phyloP scores from a whole-genome alignment of 2,888 invertebrate genomes.

The Diachrysia chrysitis region DNA sequence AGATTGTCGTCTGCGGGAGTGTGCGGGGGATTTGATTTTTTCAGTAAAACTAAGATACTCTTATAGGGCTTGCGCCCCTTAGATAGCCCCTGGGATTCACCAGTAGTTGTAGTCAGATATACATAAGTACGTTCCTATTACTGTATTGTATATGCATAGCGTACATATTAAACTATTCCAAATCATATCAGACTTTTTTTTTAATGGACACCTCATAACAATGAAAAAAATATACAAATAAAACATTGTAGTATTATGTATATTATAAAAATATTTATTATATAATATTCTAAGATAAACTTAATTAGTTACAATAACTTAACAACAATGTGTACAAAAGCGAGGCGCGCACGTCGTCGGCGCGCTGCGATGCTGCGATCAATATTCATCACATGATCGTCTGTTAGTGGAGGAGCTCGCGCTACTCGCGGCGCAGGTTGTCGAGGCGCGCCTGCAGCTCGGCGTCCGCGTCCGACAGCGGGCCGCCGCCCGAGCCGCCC shows the following conservation, averaged over 20 bases:
- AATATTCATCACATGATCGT: too few relatives aligned
- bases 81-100: too few relatives aligned
- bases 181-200: neutral
- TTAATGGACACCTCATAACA: neutral
- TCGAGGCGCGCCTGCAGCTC: slow-evolving; percentile 99
- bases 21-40: too few relatives aligned
- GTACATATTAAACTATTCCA: slow-evolving; percentile 39
- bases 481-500: slow-evolving; percentile 83
- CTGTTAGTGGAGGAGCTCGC: neutral
- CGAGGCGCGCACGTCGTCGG: neutral
- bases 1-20: too few relatives aligned
- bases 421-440: slow-evolving; percentile 96
- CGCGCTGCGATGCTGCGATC: too few relatives aligned
- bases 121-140: slow-evolving; percentile 3
- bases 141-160: slow-evolving; percentile 8
- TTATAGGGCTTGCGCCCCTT: too few relatives aligned
- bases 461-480: slow-evolving; percentile 96
- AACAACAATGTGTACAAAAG: slow-evolving; percentile 63
- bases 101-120: slow-evolving; percentile 29
- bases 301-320: slow-evolving; percentile 69
- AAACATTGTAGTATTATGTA: neutral
- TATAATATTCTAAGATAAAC: slow-evolving; percentile 72
- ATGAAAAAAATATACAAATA: neutral
- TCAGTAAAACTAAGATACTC: too few relatives aligned
- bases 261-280: slow-evolving; percentile 63